Evolutionary conservation across 1,140 invertebrate genomes (phyloP).

Genomic region (Ephestia elutella): DNA sequence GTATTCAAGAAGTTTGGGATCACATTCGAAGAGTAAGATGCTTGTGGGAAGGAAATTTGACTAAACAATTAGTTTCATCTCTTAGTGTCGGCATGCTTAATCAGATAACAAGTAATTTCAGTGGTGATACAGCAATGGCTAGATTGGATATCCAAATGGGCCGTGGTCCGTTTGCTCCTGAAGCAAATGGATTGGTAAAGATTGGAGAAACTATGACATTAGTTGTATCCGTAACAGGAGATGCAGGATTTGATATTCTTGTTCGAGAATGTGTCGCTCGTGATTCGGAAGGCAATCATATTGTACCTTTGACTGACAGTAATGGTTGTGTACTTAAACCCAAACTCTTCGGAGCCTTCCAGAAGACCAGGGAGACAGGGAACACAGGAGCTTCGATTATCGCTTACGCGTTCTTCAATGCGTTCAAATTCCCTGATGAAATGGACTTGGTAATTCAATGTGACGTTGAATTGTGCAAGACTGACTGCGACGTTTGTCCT

Average conservation of each 20-base stretch:
- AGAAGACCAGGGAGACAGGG: constrained; percentile 84
- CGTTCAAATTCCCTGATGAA: constrained; percentile 91
- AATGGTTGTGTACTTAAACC: constrained; percentile 87
- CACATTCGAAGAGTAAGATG: constrained; percentile 85
- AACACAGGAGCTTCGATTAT: constrained; percentile 84
- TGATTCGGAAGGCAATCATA: constrained; percentile 78
- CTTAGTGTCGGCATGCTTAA: constrained; percentile 87
- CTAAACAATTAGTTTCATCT: constrained; percentile 82
- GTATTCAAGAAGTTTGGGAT: constrained; percentile 89
- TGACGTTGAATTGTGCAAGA: constrained; percentile 89
- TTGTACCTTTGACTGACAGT: constrained; percentile 83
- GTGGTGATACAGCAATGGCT: constrained; percentile 87
- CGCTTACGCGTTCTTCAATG: constrained; percentile 87
- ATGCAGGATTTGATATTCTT: constrained; percentile 86
- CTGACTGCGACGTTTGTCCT: constrained; percentile 83
- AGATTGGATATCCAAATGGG: constrained; percentile 87
- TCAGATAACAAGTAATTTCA: constrained; percentile 87
- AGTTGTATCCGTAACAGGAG: constrained; percentile 86
- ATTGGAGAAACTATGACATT: constrained; percentile 89
- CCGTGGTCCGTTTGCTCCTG: constrained; percentile 83
- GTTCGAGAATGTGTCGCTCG: constrained; percentile 85
- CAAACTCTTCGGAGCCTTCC: constrained; percentile 88
- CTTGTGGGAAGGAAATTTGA: constrained; percentile 87
- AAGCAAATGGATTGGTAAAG: constrained; percentile 85
- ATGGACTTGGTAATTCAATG: constrained; percentile 91